These are phyloP conservation scores for Vireo griseus DNA, from an alignment of 2,797 vertebrate genomes.

Conservation along the genomic window DNA sequence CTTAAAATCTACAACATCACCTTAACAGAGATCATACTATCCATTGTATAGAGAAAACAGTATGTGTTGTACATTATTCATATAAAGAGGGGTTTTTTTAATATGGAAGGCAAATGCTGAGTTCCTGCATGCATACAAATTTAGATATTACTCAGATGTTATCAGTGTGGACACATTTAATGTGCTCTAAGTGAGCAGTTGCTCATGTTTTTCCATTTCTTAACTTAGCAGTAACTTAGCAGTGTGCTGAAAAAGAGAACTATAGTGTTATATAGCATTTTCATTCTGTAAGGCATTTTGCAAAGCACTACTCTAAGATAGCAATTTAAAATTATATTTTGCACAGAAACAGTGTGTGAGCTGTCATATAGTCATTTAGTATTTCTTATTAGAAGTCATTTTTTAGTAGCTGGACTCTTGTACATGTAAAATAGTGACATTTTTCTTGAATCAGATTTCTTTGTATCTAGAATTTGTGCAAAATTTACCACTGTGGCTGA, in stretches of 20 bases:
- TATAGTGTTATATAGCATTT: not conserved
- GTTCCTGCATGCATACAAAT: not conserved
- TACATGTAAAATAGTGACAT: not conserved
- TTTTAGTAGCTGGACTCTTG: not conserved
- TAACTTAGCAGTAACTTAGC: not conserved
- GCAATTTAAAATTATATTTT: not conserved
- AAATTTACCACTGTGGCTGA: not conserved
- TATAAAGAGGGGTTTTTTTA: not conserved
- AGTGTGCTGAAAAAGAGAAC: not conserved
- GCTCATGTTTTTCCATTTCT: not conserved
- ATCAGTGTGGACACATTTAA: not conserved
- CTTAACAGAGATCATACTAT: not conserved
- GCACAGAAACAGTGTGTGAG: not conserved
- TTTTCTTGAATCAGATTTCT: not conserved
- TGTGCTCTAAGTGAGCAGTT: not conserved
- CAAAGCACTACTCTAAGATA: not conserved
- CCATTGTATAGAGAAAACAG: not conserved
- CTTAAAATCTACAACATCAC: not conserved
- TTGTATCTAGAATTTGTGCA: not conserved
- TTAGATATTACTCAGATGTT: not conserved
- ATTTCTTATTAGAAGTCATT: not conserved
- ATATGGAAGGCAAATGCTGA: not conserved
- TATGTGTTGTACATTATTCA: not conserved
- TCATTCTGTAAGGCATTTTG: not conserved
- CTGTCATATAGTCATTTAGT: not conserved